phyloP scores from a whole-genome alignment of 2,797 vertebrate genomes.

The Premnoplex brunnescens region DNA sequence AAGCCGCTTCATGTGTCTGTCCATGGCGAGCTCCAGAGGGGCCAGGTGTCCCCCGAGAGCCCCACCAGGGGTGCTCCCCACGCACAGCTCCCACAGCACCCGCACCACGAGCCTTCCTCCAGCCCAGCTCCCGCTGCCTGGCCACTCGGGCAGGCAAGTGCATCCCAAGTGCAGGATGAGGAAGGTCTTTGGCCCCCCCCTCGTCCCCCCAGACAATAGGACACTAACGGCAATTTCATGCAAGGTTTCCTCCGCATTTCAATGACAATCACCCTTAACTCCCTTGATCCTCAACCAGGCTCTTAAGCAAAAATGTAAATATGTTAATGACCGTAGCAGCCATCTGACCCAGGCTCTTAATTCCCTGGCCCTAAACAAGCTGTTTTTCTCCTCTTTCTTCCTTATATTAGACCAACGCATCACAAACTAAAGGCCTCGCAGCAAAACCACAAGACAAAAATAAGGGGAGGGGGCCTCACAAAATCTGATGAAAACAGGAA shows the following conservation, averaged over 20 bases:
- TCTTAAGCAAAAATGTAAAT: conserved; percentile 73
- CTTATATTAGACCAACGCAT: background rate
- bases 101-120: background rate
- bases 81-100: background rate
- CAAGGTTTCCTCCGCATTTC: conserved; percentile 74
- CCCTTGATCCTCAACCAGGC: conserved; percentile 59
- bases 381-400: background rate
- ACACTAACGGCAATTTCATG: conserved; percentile 79
- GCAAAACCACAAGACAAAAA: background rate
- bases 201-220: conserved; percentile 57
- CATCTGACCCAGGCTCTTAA: conserved; percentile 50
- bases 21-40: background rate
- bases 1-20: conserved; percentile 39
- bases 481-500: background rate
- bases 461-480: background rate
- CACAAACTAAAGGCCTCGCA: background rate
- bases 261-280: conserved; percentile 72
- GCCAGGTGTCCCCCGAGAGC: background rate
- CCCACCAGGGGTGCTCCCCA: background rate
- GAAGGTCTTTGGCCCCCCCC: background rate
- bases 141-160: conserved; percentile 29
- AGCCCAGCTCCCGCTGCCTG: background rate
- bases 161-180: conserved; percentile 32
- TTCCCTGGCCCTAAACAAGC: conserved; percentile 21
- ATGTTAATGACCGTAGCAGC: conserved; percentile 56